Base-by-base conservation (phyloP, 2,113 vertebrate species). In the Gadus chalcogrammus region DNA sequence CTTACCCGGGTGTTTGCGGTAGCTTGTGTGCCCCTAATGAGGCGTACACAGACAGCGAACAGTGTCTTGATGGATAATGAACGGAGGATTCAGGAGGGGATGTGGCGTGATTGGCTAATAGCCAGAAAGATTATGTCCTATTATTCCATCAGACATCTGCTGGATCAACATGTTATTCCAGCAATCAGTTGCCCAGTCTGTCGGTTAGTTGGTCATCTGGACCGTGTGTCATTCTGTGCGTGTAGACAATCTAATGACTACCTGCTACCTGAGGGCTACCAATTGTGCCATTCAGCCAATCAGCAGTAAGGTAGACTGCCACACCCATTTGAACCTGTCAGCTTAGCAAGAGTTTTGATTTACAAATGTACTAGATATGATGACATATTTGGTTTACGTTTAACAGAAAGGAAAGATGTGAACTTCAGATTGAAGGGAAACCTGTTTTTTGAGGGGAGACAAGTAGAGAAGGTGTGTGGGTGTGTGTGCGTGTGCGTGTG, bases 21-120 rank as follows among this genome's bases (percentile, higher is more conserved):
- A 77, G 77, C 65, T 74, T 82, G 83, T 79, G 74, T 73, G 65
- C 56, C 70, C 68, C 71, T 81, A 77, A 85, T 88, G 82, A 77
- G 74, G 81, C 68, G 68, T 53, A 65, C 7, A 68, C 62, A 69
- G 72, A 78, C 79, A 75, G 64, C 5, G 77, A 74, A 71, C 55
- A 55, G 55, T 76, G 74, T 82, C 83, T 81, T 20, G 74, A 79
- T 82, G 42, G 76, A 73, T 67, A 72, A 78, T 75, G 75, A 85
- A 86, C 53, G 69, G 74, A 20, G 70, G 69, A 82, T 79, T 84
- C 76, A 84, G 76, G 70, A 56, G 70, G 65, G 77, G 68, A 84
- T 75, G 79, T 74, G 77, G 70, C 18, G 6, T 76, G 77, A 84
- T 83, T 78, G 78, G 79, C 71, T 77, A 71, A 83, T 77, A 83